A percentile compares a stretch with the other conserved stretches of the same genome.
These are phyloP conservation scores for Salticus scenicus DNA, from an alignment of 2,888 invertebrate genomes.

Conservation along the genomic window DNA sequence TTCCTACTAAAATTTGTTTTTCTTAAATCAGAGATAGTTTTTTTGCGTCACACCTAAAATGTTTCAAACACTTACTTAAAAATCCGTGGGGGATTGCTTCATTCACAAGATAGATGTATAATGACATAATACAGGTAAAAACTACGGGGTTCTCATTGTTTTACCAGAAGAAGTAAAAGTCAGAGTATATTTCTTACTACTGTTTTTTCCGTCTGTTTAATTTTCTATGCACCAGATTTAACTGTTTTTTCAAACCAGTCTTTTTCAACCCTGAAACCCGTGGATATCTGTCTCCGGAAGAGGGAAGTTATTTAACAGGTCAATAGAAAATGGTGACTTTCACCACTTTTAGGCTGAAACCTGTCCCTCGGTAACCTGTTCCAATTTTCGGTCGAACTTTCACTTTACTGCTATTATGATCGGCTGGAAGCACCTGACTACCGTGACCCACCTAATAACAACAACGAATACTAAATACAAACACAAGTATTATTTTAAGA, in stretches of 20 bases:
- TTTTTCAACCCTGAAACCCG: constrained; percentile 54
- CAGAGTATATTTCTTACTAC: constrained; percentile 1
- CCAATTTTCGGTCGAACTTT: constrained; percentile 46
- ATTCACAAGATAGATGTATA: too few relatives aligned
- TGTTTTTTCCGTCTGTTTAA: constrained; percentile 11
- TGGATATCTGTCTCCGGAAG: constrained; percentile 49
- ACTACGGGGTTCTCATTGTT: neutral
- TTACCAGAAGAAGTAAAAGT: neutral
- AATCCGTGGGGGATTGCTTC: neutral
- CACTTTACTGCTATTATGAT: constrained; percentile 13
- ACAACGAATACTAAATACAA: neutral
- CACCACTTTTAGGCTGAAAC: constrained; percentile 46
- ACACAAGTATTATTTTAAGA: neutral
- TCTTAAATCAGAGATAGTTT: neutral
- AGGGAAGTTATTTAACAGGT: constrained; percentile 46
- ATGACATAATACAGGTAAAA: neutral
- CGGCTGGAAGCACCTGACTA: neutral
- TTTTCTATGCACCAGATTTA: constrained; percentile 46
- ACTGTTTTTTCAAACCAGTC: constrained; percentile 33
- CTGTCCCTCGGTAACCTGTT: constrained; percentile 48
- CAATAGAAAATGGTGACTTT: constrained; percentile 45
- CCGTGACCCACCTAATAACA: constrained; percentile 15
- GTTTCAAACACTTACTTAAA: neutral
- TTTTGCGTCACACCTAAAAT: too few relatives aligned
- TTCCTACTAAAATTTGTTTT: too few relatives aligned